Evolutionary conservation across 1,140 invertebrate species (phyloP).

Genomic region (Uloborus diversus): DNA sequence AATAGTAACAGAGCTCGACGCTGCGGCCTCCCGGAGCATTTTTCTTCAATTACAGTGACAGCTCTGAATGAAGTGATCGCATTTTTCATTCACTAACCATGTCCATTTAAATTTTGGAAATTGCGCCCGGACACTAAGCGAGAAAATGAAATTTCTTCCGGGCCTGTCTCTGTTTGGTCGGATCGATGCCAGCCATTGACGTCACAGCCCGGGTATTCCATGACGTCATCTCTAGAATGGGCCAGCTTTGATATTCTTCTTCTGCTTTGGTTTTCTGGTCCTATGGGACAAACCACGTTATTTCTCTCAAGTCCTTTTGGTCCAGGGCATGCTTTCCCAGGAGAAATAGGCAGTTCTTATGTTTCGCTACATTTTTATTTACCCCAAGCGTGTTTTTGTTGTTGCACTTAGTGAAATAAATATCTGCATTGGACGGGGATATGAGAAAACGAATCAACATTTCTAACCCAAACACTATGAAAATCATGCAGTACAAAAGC

Average conservation of each 20-base stretch:
- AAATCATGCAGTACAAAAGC: too few species aligned
- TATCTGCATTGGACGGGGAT: too few species aligned
- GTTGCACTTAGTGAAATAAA: not conserved
- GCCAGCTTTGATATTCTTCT: not conserved
- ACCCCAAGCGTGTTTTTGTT: not conserved
- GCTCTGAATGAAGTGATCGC: too few species aligned
- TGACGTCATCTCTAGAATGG: slow-evolving; percentile 27
- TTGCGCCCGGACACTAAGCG: not conserved
- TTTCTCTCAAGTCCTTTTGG: not conserved
- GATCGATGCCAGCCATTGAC: slow-evolving; percentile 43
- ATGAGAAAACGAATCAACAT: too few species aligned
- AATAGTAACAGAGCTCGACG: too few species aligned
- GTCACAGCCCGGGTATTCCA: slow-evolving; percentile 30
- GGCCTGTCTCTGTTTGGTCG: not conserved
- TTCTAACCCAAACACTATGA: too few species aligned
- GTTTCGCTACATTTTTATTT: not conserved
- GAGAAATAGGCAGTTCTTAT: not conserved
- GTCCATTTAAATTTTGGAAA: not conserved
- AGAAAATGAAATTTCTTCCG: slow-evolving; percentile 13
- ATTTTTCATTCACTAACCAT: too few species aligned
- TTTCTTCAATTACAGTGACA: too few species aligned
- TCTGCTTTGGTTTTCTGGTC: not conserved
- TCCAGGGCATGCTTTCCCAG: not conserved
- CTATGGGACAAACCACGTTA: not conserved
- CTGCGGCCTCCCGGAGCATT: too few species aligned